Evolutionary conservation across 1,140 invertebrate species (phyloP).

Genomic region (Platorchestia sp.): DNA sequence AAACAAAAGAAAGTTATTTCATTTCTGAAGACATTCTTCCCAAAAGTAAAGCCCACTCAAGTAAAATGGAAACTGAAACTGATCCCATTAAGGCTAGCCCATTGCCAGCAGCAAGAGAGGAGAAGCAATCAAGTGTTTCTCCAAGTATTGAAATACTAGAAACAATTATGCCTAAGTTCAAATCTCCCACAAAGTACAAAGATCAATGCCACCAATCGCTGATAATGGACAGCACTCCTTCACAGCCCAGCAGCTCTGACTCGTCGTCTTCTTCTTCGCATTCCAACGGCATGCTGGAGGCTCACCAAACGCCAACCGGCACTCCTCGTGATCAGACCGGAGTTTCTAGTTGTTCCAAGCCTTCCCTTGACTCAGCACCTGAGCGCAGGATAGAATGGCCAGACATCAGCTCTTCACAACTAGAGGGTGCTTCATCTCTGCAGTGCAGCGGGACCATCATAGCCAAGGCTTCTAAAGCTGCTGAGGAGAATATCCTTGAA

Average conservation of each 20-base stretch:
- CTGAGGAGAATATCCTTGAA: neutral
- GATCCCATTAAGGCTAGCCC: neutral
- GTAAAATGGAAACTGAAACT: neutral
- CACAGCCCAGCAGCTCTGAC: slow-evolving; percentile 26
- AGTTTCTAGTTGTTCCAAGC: slow-evolving; percentile 10
- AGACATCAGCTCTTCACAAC: neutral
- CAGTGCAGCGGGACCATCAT: slow-evolving; percentile 21
- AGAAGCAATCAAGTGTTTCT: neutral
- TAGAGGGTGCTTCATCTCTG: neutral
- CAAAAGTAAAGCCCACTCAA: neutral
- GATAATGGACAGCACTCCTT: neutral
- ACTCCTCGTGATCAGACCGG: neutral
- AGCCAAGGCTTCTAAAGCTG: slow-evolving; percentile 30
- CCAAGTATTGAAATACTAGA: slow-evolving; percentile 17
- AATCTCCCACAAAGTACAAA: slow-evolving; percentile 28
- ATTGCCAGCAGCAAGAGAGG: neutral
- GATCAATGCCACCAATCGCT: slow-evolving; percentile 25
- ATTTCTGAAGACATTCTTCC: neutral
- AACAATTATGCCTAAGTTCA: neutral
- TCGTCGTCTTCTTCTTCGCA: neutral
- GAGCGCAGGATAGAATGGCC: neutral
- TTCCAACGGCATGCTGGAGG: neutral
- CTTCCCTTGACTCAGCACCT: neutral
- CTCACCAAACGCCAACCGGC: neutral
- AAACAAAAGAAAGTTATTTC: neutral